phyloP scores from a whole-genome alignment of 2,797 vertebrate species.

The Alectoris magna region DNA sequence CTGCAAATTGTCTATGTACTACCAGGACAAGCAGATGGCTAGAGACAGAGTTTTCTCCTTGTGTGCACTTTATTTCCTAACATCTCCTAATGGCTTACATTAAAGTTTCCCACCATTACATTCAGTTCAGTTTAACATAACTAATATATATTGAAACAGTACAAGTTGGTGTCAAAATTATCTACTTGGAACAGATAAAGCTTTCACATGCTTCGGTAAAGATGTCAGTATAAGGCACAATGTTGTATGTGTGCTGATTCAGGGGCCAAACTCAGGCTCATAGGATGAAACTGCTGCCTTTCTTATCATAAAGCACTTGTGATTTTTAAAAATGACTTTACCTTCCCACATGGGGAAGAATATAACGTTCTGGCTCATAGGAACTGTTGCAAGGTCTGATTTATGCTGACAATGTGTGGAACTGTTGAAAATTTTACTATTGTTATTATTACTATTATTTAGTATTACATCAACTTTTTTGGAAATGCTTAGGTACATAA shows the following conservation, averaged over 20 bases:
- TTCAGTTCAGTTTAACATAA: slow-evolving; percentile 38
- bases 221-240: background rate
- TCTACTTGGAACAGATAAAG: background rate
- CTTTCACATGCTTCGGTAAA: slow-evolving; percentile 3
- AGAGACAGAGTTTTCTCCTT: slow-evolving; percentile 56
- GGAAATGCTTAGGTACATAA: background rate
- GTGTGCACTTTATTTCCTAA: slow-evolving; percentile 57
- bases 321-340: background rate
- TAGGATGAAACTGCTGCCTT: background rate
- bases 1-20: slow-evolving; percentile 51
- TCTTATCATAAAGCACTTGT: background rate
- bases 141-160: slow-evolving; percentile 30
- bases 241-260: background rate
- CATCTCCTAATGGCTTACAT: slow-evolving; percentile 44
- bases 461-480: background rate
- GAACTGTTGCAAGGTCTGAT: background rate
- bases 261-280: background rate
- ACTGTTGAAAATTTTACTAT: background rate
- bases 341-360: background rate
- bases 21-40: slow-evolving; percentile 70
- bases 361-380: background rate
- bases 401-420: background rate
- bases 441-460: background rate
- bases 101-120: slow-evolving; percentile 37
- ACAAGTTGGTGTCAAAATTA: slow-evolving; percentile 23